Percentiles rank a stretch among this genome's conserved stretches.
Conservation (phyloP, 2,888 invertebrate species). For the Tanaodytes sp. region DNA sequence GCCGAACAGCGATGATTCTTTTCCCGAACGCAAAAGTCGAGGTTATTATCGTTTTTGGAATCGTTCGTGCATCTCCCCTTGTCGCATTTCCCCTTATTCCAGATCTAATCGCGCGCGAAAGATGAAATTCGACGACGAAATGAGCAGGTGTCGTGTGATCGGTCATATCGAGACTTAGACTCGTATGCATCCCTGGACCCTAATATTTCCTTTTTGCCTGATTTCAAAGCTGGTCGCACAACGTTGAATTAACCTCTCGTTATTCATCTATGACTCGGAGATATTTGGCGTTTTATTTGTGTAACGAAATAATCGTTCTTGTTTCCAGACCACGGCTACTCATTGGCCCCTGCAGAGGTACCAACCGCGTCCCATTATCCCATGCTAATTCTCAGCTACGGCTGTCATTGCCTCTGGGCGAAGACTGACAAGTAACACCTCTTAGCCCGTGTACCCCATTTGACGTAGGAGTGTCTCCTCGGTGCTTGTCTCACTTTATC, state of each 20-base stretch:
- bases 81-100: constrained; percentile 8
- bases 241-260: no score
- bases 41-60: no score
- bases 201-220: no score
- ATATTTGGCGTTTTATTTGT: constrained; percentile 61
- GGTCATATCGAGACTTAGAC: no score
- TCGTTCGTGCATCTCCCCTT: no score
- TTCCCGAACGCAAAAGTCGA: no score
- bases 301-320: constrained; percentile 56
- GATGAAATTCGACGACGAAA: no score
- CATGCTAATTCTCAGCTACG: constrained; percentile 72
- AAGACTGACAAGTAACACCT: constrained; percentile 73
- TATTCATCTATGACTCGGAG: constrained; percentile 61
- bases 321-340: constrained; percentile 60
- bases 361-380: constrained; percentile 72
- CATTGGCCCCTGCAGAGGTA: constrained; percentile 67
- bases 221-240: no score
- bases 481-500: constrained; percentile 34
- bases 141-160: no score
- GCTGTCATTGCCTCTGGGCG: constrained; percentile 72
- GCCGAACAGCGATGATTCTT: no score
- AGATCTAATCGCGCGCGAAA: constrained; percentile 15
- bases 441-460: constrained; percentile 67
- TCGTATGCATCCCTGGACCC: no score
- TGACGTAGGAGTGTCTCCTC: constrained; percentile 58